Evolutionary conservation across 2,888 invertebrate genomes (phyloP).

Genomic region (Homarus gammarus): DNA sequence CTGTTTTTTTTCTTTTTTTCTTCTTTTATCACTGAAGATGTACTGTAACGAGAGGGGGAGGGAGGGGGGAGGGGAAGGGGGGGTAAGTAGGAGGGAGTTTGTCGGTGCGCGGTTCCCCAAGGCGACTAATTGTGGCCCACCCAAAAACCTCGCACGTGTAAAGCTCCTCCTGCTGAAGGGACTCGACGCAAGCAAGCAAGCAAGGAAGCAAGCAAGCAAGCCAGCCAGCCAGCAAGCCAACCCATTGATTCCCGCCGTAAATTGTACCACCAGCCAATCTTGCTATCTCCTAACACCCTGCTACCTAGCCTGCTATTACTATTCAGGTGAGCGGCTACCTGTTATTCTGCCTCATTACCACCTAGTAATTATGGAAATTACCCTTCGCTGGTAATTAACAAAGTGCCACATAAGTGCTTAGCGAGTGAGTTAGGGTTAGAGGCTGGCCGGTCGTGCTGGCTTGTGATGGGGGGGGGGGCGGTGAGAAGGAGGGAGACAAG

Average conservation of each 20-base stretch:
- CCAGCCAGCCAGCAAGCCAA: not conserved
- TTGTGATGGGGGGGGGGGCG: not conserved
- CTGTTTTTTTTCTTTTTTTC: too few relatives aligned
- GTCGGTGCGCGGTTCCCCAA: not conserved
- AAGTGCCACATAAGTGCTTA: conserved; percentile 20
- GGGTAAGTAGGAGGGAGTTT: not conserved
- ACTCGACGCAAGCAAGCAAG: too few relatives aligned
- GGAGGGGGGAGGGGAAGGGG: not conserved
- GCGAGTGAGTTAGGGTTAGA: not conserved
- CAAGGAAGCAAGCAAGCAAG: not conserved
- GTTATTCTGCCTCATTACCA: conserved; percentile 45
- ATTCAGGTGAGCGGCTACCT: conserved; percentile 19
- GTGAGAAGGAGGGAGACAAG: conserved; percentile 5
- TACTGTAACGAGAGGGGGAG: not conserved
- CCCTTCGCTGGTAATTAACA: conserved; percentile 45
- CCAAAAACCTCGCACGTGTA: too few relatives aligned
- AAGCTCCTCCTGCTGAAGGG: not conserved
- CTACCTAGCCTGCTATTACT: not conserved
- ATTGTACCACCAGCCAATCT: not conserved
- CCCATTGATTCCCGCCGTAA: not conserved
- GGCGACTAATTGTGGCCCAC: too few relatives aligned
- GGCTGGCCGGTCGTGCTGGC: not conserved
- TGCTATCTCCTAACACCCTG: not conserved
- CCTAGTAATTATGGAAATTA: conserved; percentile 56
- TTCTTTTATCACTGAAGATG: too few relatives aligned